These are phyloP conservation scores for Salvelinus namaycush DNA, from an alignment of 2,113 vertebrate genomes.

Conservation along the genomic window DNA sequence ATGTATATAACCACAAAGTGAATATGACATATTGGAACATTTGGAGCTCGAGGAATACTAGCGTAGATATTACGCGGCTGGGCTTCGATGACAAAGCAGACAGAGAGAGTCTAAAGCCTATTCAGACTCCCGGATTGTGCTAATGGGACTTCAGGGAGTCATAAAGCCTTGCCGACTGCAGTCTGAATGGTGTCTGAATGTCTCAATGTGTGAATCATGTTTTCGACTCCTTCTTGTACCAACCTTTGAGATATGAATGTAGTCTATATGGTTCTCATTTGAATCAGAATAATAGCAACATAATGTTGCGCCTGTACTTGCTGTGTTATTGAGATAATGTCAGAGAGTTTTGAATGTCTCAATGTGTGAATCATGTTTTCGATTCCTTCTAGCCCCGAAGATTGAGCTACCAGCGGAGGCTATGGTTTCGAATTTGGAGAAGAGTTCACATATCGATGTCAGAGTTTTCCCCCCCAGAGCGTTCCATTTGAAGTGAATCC, in stretches of 20 bases:
- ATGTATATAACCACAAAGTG: conserved; percentile 27
- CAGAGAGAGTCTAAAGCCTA: conserved; percentile 28
- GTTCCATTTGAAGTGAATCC: background rate
- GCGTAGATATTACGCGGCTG: conserved; percentile 32
- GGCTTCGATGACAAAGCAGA: conserved; percentile 34
- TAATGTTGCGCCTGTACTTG: too few species aligned
- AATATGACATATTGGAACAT: conserved; percentile 52
- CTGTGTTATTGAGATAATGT: too few species aligned
- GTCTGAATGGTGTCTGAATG: conserved; percentile 33
- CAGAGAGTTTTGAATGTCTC: conserved; percentile 38
- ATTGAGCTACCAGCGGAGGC: background rate
- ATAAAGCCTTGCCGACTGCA: conserved; percentile 58
- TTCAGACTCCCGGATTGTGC: conserved; percentile 33
- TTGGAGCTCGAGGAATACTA: conserved; percentile 23
- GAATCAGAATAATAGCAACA: too few species aligned
- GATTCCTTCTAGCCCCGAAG: conserved; percentile 23
- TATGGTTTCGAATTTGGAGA: background rate
- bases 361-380: conserved; percentile 55
- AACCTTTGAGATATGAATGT: conserved; percentile 2
- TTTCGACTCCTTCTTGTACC: conserved; percentile 50
- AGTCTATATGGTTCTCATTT: background rate
- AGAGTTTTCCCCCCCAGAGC: background rate
- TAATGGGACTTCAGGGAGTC: conserved; percentile 60
- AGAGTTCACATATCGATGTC: background rate
- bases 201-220: conserved; percentile 63